Base-by-base conservation (phyloP, 53 echinoderm and acorn worm genomes). In the Astropecten irregularis region DNA sequence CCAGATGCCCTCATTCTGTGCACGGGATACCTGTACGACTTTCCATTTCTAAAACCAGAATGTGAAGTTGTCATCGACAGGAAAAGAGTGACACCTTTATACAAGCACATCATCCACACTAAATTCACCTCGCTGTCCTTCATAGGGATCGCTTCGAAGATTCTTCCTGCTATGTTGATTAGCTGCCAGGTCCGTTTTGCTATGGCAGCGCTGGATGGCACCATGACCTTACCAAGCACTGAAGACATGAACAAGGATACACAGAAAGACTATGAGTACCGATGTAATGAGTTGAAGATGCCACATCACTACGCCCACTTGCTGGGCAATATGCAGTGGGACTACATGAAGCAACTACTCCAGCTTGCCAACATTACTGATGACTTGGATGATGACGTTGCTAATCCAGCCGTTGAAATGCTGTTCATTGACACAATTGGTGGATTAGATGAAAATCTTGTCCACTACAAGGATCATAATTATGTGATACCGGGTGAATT, bases 31-130 rank as follows among this genome's bases (percentile, higher is more conserved):
- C 55, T 87, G 13, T 96, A 83, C 56, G 58, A 65, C 27, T 91
- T 91, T 36, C 89, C 91, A 9, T 96, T 96, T 62, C 61, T 96
- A 40, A 86, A 71, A 23, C 87, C 89, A 10, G 89, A 94, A 11
- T 93, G 93, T 30, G 44, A 71, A 22, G 63, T 93, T 7, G 55
- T 52, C 9, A 71, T 92, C 3, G 49, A 73, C 8, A 89, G 94
- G 47, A 77, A 58, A 9, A 72, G 87, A 14, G 68, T 97, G 25
- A 85, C 91, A 3, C 85, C 91, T 6, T 73, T 97, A 14, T 94
- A 97, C 83, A 89, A 92, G 47, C 97, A 97, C 61, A 11, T 90
- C 40, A 63, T 95, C 29, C 91, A 94, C 70, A 85, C 74, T 26
- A 49, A 44, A 4, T 92, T 73, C 40, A 86, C 94, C 5, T 82